Evolutionary conservation across 2,113 vertebrate genomes (phyloP), one percentile per base, ranked within the genome.

Genomic region (Sceloporus tristichus): DNA sequence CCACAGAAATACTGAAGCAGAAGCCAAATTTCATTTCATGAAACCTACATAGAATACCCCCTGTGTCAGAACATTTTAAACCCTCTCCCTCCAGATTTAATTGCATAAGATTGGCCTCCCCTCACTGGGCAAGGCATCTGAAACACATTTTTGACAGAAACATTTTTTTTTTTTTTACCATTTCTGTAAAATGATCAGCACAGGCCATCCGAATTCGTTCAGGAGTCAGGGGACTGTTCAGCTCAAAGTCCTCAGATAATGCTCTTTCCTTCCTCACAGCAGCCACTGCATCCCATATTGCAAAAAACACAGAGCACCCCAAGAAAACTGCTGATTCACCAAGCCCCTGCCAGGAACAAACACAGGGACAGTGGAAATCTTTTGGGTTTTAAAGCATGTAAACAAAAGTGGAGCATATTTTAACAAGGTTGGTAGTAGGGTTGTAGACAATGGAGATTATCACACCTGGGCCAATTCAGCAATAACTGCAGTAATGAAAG

Each of bases 241-340:
- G 92, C 9, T 87, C 19, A 89, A 98, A 98, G 8, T 94, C 91
- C 0, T 93, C 96, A 1, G 82, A 85, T 19, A 98, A 88, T 13
- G 95, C 96, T 16, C 94, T 97, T 29, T 97, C 97, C 0, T 87
- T 95, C 27, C 96, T 94, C 21, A 96, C 97, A 0, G 93, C 91
- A 0, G 94, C 90, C 89, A 96, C 68, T 0, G 98, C 96, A 29
- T 98, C 97, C 91, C 97, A 97, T 86, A 98, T 95, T 86, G 97
- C 96, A 0, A 98, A 97, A 95, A 98, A 98, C 74, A 98, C 97
- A 0, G 98, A 96, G 84, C 96, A 96, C 19, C 97, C 98, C 90
- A 98, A 94, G 93, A 97, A 98, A 82, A 98, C 11, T 71, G 90
- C 79, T 5, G 98, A 97, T 82, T 98, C 97, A 2, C 98, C 97